Percentiles rank a stretch among this genome's conserved stretches.
These are phyloP conservation scores for Botrylloides violaceus DNA, from an alignment of 23 tunicate species.

Conservation along the genomic window DNA sequence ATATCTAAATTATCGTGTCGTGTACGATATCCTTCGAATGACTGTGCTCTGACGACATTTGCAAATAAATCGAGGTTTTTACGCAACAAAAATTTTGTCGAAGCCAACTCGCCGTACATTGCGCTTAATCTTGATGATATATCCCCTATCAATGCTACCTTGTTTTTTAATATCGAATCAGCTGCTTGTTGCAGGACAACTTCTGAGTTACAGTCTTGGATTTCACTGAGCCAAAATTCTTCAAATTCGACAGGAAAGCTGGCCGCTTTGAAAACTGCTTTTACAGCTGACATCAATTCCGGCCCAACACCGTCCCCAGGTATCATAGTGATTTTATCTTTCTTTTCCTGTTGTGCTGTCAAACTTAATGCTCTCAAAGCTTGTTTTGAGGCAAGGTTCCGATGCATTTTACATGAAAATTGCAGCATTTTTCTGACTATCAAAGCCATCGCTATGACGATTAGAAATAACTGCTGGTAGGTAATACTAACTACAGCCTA, in stretches of 20 bases:
- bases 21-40: slow-evolving; percentile 43
- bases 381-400: neutral
- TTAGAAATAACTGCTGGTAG: too few relatives aligned
- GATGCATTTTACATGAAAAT: neutral
- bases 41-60: slow-evolving; percentile 60
- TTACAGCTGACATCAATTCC: slow-evolving; percentile 78
- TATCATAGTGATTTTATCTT: slow-evolving; percentile 69
- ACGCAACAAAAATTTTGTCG: slow-evolving; percentile 14
- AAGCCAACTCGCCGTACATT: slow-evolving; percentile 18
- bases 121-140: slow-evolving; percentile 23
- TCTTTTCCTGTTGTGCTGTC: slow-evolving; percentile 11
- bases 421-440: neutral
- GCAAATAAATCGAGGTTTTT: slow-evolving; percentile 71
- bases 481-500: too few relatives aligned
- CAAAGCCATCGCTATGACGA: neutral
- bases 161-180: slow-evolving; percentile 58
- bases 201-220: slow-evolving; percentile 40
- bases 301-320: slow-evolving; percentile 99
- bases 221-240: slow-evolving; percentile 78
- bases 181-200: slow-evolving; percentile 35
- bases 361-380: neutral
- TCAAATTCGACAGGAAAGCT: slow-evolving; percentile 69
- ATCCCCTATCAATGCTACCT: slow-evolving; percentile 53
- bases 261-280: slow-evolving; percentile 58
- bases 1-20: slow-evolving; percentile 64